Conservation (phyloP, 2,797 vertebrate species). For the Bovichtus variegatus region DNA sequence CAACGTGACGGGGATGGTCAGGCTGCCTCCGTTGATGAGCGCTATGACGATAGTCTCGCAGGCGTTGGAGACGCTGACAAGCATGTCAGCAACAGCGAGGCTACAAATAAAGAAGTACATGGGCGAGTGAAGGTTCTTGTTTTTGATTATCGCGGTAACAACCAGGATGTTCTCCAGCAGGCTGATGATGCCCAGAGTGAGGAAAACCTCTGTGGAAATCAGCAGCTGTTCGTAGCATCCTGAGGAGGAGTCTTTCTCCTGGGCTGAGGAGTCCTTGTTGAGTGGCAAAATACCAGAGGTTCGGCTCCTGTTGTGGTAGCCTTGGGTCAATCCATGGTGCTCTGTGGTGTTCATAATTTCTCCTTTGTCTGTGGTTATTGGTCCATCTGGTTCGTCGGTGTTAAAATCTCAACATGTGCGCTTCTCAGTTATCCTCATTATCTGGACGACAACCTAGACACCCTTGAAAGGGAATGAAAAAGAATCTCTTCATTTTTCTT, state of each 20-base stretch:
- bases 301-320: slow-evolving; percentile 85
- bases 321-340: slow-evolving; percentile 74
- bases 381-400: slow-evolving; percentile 14
- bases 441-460: background rate
- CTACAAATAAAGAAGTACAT: slow-evolving; percentile 99
- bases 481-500: slow-evolving; percentile 26
- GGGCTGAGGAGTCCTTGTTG: slow-evolving; percentile 65
- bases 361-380: background rate
- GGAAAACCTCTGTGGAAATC: slow-evolving; percentile 94
- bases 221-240: slow-evolving; percentile 90
- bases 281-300: slow-evolving; percentile 59
- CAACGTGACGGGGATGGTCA: slow-evolving; percentile 83
- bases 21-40: slow-evolving; percentile 87
- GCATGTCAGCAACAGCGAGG: slow-evolving; percentile 94
- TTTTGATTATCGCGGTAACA: slow-evolving; percentile 92
- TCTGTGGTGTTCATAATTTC: slow-evolving; percentile 87
- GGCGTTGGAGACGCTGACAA: slow-evolving; percentile 95
- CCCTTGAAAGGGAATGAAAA: background rate
- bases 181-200: slow-evolving; percentile 93
- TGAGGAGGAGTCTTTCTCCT: slow-evolving; percentile 77
- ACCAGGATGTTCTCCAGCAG: slow-evolving; percentile 95
- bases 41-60: slow-evolving; percentile 95
- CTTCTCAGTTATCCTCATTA: slow-evolving; percentile 1
- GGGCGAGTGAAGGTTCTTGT: slow-evolving; percentile 96
- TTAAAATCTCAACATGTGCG: slow-evolving; percentile 3